Conservation (phyloP, 2,888 invertebrate species). For the Calliopum simillimum region DNA sequence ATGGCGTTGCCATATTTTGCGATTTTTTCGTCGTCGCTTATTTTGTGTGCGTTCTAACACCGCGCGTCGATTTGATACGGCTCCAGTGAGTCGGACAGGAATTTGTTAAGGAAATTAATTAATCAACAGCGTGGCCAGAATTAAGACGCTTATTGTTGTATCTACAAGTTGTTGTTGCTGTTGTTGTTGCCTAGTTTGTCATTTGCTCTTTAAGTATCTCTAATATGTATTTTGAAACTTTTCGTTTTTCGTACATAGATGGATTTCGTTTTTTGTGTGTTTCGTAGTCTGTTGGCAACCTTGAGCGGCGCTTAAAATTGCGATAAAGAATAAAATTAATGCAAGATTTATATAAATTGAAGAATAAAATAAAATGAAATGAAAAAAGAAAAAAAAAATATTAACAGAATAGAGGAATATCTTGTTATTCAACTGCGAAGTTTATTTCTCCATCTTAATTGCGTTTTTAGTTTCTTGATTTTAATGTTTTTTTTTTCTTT, state of each 20-base stretch:
- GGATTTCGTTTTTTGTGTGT: not conserved
- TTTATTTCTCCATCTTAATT: too few species aligned
- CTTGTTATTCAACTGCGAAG: too few species aligned
- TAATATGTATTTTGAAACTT: not conserved
- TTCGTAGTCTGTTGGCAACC: constrained; percentile 11
- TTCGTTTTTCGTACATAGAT: too few species aligned
- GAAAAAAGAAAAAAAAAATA: too few species aligned
- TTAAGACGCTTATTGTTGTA: not conserved
- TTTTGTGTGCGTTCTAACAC: not conserved
- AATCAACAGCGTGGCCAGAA: not conserved
- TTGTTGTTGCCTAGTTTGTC: constrained; percentile 13
- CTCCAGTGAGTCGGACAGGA: not conserved
- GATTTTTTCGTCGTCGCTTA: not conserved
- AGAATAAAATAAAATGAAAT: too few species aligned
- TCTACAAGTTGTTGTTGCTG: not conserved
- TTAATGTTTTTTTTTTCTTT: too few species aligned
- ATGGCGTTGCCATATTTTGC: not conserved
- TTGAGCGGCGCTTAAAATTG: constrained; percentile 22
- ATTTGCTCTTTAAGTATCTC: not conserved
- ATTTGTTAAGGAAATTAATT: constrained; percentile 7
- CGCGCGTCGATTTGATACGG: not conserved
- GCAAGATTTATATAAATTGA: not conserved
- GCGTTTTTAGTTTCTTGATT: too few species aligned
- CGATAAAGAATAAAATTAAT: not conserved
- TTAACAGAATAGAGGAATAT: too few species aligned